Evolutionary conservation across 1,140 invertebrate species (phyloP).

Genomic region (Nylanderia fulva): DNA sequence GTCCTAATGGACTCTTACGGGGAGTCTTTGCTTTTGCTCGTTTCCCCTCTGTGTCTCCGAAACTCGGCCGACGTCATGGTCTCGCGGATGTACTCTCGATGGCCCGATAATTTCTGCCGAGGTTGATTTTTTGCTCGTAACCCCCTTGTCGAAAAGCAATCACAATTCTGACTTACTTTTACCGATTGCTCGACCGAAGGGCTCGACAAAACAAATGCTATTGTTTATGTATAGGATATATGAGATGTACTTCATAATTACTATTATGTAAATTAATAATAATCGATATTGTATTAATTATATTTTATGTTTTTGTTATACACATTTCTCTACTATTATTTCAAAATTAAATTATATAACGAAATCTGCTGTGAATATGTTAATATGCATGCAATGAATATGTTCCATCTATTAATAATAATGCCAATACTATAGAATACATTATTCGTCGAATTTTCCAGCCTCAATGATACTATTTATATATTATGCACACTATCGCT

Average conservation of each 20-base stretch:
- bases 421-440: no score
- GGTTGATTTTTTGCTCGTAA: conserved; percentile 31
- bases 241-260: not conserved
- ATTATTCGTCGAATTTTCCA: no score
- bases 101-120: conserved; percentile 23
- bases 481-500: no score
- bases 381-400: not conserved
- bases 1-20: conserved; percentile 66
- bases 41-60: not conserved
- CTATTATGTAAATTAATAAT: conserved; percentile 2
- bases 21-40: conserved; percentile 23
- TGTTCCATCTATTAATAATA: no score
- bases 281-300: not conserved
- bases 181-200: not conserved
- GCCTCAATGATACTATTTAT: no score
- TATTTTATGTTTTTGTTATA: not conserved
- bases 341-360: not conserved
- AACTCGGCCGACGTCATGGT: not conserved
- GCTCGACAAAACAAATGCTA: not conserved
- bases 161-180: not conserved
- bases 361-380: not conserved
- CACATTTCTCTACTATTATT: not conserved
- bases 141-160: conserved; percentile 24
- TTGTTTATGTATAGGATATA: not conserved
- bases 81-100: conserved; percentile 19